Base-by-base conservation (phyloP, 2,113 vertebrate species). In the Zingel zingel region DNA sequence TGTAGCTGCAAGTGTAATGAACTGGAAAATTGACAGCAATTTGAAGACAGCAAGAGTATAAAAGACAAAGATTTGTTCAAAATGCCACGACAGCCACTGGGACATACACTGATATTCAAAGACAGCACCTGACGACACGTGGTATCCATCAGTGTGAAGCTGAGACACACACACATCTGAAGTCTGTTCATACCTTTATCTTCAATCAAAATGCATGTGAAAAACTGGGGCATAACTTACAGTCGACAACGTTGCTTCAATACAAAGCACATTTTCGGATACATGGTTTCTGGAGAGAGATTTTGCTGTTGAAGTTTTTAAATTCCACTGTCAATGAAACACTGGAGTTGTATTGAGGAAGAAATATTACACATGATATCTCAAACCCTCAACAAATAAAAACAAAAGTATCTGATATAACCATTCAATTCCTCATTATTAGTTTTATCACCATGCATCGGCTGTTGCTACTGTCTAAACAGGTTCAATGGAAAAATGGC, bases 151-250 rank as follows among this genome's bases (percentile, higher is more conserved):
- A 54, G 10, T 19, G 30, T 47, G 21, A 61, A 3, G 8, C 21
- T 5, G 5, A 19, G 9, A 39, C 14, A 57, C 33, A 15, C 33
- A 45, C 43, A 51, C 43, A 16, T 65, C 18, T 74, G 15, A 6
- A 85, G 23, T 64, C 59, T 25, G 5, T 1, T 18, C 64, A 36
- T 2, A 36, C 10, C n/a, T 33, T 25, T 64, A 16, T 58, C 23
- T 33, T 47, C 8, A 73, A 68, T 87, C 8, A 27, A 45, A 58
- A 69, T 64, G 43, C 61, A 66, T 73, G 36, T 51, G n/a, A 25
- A 59, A 81, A 27, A 39, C 6, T 19, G 27, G 21, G 39, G n/a
- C 9, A 15, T 50, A 30, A 53, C 12, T 48, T 23, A 62, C 47
- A 65, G 16, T 19, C 0, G 6, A 61, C 21, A 21, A 18, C 5